These are phyloP conservation scores for Berghia stephanieae DNA, from an alignment of 1,140 invertebrate species.

Conservation along the genomic window DNA sequence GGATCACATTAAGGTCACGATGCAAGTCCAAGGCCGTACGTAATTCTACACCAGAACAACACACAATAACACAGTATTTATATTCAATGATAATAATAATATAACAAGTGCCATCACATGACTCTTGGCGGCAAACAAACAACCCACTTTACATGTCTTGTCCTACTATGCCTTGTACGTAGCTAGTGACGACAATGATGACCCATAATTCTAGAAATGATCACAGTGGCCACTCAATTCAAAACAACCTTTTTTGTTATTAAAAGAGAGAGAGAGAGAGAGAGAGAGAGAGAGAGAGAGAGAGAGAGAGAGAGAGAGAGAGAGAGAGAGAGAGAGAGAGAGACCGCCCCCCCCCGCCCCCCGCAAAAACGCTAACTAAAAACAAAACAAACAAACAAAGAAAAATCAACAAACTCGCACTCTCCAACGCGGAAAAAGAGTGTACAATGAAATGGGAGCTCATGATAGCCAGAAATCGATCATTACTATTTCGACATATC, in stretches of 20 bases:
- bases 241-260: neutral
- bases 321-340: conserved; percentile 19
- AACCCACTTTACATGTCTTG: neutral
- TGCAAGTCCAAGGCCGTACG: neutral
- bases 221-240: neutral
- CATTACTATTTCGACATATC: too few relatives aligned
- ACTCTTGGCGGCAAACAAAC: neutral
- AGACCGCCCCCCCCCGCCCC: neutral
- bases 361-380: neutral
- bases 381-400: neutral
- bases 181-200: neutral
- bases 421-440: too few relatives aligned
- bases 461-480: too few relatives aligned
- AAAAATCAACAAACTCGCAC: too few relatives aligned
- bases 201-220: neutral
- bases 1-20: conserved; percentile 1
- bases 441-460: too few relatives aligned
- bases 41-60: neutral
- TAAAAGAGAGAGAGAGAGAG: neutral
- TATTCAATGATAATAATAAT: neutral
- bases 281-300: neutral
- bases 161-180: neutral
- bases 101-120: neutral
- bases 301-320: conserved; percentile 19
- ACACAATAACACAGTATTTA: neutral